Evolutionary conservation across 2,797 vertebrate genomes (phyloP).

Genomic region (Enteromius paludinosus): DNA sequence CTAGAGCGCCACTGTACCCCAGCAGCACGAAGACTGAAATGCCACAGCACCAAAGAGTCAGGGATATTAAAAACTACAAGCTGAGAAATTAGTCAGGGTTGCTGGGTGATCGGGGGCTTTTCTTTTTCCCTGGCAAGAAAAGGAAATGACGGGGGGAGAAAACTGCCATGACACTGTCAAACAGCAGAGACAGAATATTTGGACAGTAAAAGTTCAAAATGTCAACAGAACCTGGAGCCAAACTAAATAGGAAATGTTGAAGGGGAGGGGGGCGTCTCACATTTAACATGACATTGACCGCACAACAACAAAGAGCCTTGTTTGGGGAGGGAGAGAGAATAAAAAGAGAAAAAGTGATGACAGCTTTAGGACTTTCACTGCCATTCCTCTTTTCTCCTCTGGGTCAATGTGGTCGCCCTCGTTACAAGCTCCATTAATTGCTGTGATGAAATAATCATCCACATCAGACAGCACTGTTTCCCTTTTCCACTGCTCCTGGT

Average conservation of each 20-base stretch:
- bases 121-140: slow-evolving; percentile 51
- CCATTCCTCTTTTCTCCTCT: slow-evolving; percentile 49
- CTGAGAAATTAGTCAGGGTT: slow-evolving; percentile 55
- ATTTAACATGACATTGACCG: slow-evolving; percentile 54
- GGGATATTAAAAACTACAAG: slow-evolving; percentile 58
- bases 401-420: slow-evolving; percentile 23
- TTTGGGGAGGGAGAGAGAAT: slow-evolving; percentile 40
- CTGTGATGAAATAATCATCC: slow-evolving; percentile 46
- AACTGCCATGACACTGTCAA: slow-evolving; percentile 49
- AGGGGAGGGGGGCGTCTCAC: slow-evolving; percentile 39
- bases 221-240: slow-evolving; percentile 57
- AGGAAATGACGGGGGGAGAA: slow-evolving; percentile 53
- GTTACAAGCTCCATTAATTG: slow-evolving; percentile 46
- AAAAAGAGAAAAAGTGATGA: slow-evolving; percentile 45
- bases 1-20: slow-evolving; percentile 42
- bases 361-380: slow-evolving; percentile 39
- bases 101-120: slow-evolving; percentile 57
- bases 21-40: slow-evolving; percentile 46
- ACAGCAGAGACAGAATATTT: slow-evolving; percentile 58
- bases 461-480: neutral
- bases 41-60: slow-evolving; percentile 30
- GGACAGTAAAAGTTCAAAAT: slow-evolving; percentile 61
- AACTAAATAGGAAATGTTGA: slow-evolving; percentile 62
- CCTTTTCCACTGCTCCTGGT: neutral
- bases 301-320: slow-evolving; percentile 54